A percentile compares a stretch with the other conserved stretches of the same genome.
These are phyloP conservation scores for Drosophila sp. DNA, from an alignment of 1,140 invertebrate species.

Conservation along the genomic window DNA sequence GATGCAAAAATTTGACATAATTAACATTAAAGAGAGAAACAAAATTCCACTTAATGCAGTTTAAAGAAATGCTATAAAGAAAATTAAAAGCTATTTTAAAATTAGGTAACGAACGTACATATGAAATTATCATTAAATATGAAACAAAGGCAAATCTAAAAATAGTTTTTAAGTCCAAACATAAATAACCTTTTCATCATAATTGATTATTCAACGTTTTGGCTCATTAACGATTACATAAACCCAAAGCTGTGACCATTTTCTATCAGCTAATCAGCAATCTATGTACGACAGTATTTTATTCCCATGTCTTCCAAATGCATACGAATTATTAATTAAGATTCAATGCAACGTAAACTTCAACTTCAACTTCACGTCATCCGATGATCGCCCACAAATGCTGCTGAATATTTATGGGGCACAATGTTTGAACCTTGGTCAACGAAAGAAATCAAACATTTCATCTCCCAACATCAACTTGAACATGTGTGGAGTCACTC, in stretches of 20 bases:
- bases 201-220: constrained; percentile 8
- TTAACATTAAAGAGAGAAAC: neutral
- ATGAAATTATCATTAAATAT: constrained; percentile 8
- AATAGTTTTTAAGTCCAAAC: neutral
- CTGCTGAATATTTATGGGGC: neutral
- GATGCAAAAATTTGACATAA: too few relatives aligned
- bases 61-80: neutral
- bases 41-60: neutral
- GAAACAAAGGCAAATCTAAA: constrained; percentile 3
- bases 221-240: constrained; percentile 11
- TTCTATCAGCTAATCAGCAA: neutral
- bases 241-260: neutral
- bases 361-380: constrained; percentile 7
- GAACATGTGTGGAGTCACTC: constrained; percentile 33
- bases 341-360: neutral
- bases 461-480: constrained; percentile 36
- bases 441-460: constrained; percentile 6
- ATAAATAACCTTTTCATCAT: constrained; percentile 9
- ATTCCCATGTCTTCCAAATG: neutral
- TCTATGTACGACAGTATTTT: constrained; percentile 3
- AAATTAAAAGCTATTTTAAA: neutral
- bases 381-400: constrained; percentile 9
- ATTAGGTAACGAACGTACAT: neutral
- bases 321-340: constrained; percentile 19
- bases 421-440: constrained; percentile 25